These are phyloP conservation scores for Eolophus roseicapilla DNA, from an alignment of 2,113 vertebrate species.

Conservation along the genomic window DNA sequence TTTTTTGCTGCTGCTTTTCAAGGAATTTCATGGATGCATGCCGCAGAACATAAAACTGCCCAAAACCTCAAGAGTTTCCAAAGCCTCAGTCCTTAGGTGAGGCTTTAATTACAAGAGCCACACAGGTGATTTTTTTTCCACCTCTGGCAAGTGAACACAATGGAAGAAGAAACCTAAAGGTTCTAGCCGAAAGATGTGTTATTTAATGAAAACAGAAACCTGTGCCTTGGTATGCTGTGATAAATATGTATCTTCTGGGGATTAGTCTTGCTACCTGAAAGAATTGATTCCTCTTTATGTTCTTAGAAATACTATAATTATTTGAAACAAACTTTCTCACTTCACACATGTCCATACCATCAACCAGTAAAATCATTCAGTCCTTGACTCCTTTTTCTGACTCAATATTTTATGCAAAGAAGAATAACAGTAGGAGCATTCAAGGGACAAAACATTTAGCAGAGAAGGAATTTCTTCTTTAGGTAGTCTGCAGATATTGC, in stretches of 20 bases:
- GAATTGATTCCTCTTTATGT: neutral
- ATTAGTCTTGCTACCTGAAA: neutral
- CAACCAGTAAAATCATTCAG: neutral
- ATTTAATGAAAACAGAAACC: neutral
- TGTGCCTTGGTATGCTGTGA: neutral
- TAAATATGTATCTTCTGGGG: neutral
- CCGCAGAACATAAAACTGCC: neutral
- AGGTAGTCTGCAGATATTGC: neutral
- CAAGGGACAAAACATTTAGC: neutral
- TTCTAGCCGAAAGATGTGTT: neutral
- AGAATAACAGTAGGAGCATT: neutral
- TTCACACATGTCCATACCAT: neutral
- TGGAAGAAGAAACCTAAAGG: neutral
- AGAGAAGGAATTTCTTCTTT: neutral
- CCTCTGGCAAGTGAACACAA: neutral
- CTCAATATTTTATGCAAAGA: neutral
- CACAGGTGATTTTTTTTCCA: neutral
- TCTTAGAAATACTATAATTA: neutral
- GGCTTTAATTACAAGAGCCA: neutral
- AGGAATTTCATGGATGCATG: neutral
- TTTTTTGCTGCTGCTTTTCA: neutral
- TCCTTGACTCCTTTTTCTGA: neutral
- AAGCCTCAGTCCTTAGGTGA: neutral
- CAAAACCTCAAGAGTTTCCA: neutral
- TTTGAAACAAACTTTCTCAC: neutral